Conservation (phyloP, 2,797 vertebrate genomes). For the Crax fasciolata region DNA sequence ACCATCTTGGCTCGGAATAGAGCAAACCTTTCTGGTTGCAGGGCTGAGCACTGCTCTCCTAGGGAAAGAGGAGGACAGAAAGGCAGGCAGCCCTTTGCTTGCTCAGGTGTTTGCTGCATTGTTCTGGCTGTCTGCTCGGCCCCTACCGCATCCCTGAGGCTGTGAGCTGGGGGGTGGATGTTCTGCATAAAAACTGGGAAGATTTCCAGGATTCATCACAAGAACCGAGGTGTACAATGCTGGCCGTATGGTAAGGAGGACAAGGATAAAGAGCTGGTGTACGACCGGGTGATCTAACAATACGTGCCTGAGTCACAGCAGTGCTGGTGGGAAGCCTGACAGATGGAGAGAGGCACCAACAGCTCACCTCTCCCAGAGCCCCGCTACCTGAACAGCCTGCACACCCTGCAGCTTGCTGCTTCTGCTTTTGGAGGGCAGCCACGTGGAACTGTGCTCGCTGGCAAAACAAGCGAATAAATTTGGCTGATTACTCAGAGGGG, state of each 20-base stretch:
- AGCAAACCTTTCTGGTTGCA: background rate
- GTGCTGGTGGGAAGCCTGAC: slow-evolving; percentile 12
- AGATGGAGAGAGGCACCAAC: slow-evolving; percentile 50
- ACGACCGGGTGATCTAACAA: background rate
- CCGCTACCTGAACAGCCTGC: slow-evolving; percentile 6
- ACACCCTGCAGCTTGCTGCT: slow-evolving; percentile 27
- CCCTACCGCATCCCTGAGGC: background rate
- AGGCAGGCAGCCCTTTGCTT: background rate
- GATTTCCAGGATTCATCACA: background rate
- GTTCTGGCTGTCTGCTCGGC: slow-evolving; percentile 3
- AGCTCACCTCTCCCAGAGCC: slow-evolving; percentile 30
- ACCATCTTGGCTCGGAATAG: background rate
- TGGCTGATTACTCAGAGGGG: slow-evolving; percentile 43
- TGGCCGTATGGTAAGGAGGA: background rate
- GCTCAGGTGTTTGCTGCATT: background rate
- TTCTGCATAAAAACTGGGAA: slow-evolving; percentile 40
- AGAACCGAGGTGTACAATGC: background rate
- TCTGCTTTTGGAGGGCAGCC: slow-evolving; percentile 59
- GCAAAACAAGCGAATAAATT: slow-evolving; percentile 54
- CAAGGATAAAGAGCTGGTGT: background rate
- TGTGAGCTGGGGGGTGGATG: slow-evolving; percentile 5
- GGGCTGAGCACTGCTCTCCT: background rate
- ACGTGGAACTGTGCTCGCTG: slow-evolving; percentile 45
- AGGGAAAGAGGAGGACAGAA: background rate
- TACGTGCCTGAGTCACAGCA: slow-evolving; percentile 18